Base-by-base conservation (phyloP, 2,113 vertebrate species). In the Illadopsis cleaveri region DNA sequence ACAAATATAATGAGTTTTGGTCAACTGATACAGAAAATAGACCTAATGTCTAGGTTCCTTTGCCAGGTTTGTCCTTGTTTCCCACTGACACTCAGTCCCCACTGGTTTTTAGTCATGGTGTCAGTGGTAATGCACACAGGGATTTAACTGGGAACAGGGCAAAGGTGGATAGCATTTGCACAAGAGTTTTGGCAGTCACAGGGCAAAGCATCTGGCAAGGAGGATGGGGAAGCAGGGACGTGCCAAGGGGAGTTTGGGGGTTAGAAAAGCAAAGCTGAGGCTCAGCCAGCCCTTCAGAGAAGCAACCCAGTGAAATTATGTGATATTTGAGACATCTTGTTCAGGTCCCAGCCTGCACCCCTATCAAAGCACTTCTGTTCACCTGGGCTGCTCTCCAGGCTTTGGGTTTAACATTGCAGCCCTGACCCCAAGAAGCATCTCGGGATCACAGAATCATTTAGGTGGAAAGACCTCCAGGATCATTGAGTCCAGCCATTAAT, bases 181-280 rank as follows among this genome's bases (percentile, higher is more conserved):
- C 76, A 35, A 58, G 60, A 38, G 40, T 37, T 94, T 94, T 72
- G 72, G 66, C 87, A 92, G 30, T 4, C 0, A 7, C 45, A 44
- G 47, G 4, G 13, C 69, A 66, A 27, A 82, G 88, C 75, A 88
- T 82, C 93, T 96, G 89, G 93, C 93, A 38, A 61, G 51, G 61
- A 54, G 0, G 3, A 85, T 65, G 0, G 0, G 48, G 77, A 73
- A 81, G 73, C 5, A 0, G 27, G 37, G 24, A 90, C 42, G 62
- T 91, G 92, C 84, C 79, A 78, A 76, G 44, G 22, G 60, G 64
- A 60, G 45, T 40, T 42, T 80, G 38, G 50, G 90, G 72, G 23
- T 89, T 84, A 45, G 78, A 33, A 69, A 68, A 92, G 79, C 57
- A 86, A 50, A 28, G 24, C 47, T 48, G 90, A 73, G 71, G 47